Conservation (phyloP, 1,140 invertebrate species). For the Lordiphosa collinella region DNA sequence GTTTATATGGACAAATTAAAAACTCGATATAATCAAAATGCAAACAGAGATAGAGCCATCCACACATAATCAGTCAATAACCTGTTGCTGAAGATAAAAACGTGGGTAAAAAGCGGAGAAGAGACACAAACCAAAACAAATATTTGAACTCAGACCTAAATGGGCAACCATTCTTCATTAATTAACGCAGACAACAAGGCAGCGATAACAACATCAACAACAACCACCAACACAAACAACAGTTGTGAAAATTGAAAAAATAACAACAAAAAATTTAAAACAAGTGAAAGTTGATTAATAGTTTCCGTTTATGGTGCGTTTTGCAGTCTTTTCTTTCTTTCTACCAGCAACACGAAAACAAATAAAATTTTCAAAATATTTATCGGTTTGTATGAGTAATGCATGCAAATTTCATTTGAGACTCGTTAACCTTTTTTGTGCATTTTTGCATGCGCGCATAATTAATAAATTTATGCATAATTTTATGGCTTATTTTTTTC, state of each 20-base stretch:
- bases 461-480: constrained; percentile 37
- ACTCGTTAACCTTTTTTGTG: constrained; percentile 13
- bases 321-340: constrained; percentile 20
- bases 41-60: constrained; percentile 34
- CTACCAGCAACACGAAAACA: too few relatives aligned
- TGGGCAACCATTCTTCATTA: constrained; percentile 35
- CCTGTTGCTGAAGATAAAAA: constrained; percentile 36
- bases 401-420: constrained; percentile 36
- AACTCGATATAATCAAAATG: constrained; percentile 22
- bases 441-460: constrained; percentile 63
- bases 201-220: constrained; percentile 11
- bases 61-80: constrained; percentile 62
- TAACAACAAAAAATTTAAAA: constrained; percentile 20
- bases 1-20: constrained; percentile 36
- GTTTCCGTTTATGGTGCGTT: constrained; percentile 59
- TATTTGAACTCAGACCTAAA: constrained; percentile 20
- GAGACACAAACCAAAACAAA: constrained; percentile 22
- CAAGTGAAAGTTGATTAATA: constrained; percentile 74
- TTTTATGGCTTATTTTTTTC: constrained; percentile 13
- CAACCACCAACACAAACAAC: constrained; percentile 7
- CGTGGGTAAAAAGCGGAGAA: constrained; percentile 8
- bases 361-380: constrained; percentile 13
- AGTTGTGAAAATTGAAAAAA: constrained; percentile 8
- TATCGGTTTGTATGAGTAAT: constrained; percentile 42
- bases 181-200: constrained; percentile 26